These are phyloP conservation scores for Loris lydekkerianus DNA, from an alignment of 2,797 vertebrate genomes.

Conservation along the genomic window DNA sequence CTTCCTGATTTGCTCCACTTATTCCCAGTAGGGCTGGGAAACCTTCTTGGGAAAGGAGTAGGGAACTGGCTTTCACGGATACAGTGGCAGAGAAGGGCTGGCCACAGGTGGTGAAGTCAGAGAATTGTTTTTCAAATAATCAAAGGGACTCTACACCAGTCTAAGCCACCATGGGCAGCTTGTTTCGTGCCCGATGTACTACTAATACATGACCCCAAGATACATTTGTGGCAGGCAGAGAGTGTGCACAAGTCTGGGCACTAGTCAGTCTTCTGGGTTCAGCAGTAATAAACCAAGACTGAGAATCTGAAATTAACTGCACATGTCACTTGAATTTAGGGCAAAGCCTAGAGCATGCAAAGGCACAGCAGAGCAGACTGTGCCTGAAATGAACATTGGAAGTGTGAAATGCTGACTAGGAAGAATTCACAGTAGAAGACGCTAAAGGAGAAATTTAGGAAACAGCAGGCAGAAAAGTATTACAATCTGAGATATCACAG, in stretches of 20 bases:
- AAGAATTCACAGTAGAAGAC: neutral
- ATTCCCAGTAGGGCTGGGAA: neutral
- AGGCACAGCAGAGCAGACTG: neutral
- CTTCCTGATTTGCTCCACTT: conserved; percentile 19
- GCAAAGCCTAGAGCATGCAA: neutral
- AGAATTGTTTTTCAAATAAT: conserved; percentile 53
- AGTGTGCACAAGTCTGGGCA: neutral
- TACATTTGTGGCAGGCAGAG: neutral
- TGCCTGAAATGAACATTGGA: neutral
- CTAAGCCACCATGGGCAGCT: neutral
- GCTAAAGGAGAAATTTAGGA: neutral
- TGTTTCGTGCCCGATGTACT: neutral
- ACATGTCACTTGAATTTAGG: neutral
- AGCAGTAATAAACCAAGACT: neutral
- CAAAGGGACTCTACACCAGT: neutral
- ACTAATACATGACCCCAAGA: neutral
- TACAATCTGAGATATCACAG: neutral
- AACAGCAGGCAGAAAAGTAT: neutral
- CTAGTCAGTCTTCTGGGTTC: neutral
- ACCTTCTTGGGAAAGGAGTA: neutral
- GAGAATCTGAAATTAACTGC: neutral
- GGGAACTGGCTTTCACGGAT: conserved; percentile 7
- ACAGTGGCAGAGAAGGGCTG: neutral
- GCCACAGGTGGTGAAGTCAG: conserved; percentile 8
- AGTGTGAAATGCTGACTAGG: neutral